A percentile compares a stretch with the other conserved stretches of the same genome.
Conservation (phyloP, 2,888 invertebrate genomes). For the Elgonia sp. region DNA sequence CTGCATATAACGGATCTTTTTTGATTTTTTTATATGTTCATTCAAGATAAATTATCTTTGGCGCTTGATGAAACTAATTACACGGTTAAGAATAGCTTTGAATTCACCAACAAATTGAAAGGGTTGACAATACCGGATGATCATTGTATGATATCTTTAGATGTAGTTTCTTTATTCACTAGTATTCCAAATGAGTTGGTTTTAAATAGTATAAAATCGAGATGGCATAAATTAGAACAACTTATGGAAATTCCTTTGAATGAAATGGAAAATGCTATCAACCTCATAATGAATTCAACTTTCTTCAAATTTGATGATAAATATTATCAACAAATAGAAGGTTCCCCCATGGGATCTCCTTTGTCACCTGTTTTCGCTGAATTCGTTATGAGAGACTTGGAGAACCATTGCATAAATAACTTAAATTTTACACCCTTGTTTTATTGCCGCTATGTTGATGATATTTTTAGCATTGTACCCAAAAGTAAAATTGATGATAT, state of each 20-base stretch:
- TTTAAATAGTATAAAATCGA: not conserved
- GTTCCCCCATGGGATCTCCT: not conserved
- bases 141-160: not conserved
- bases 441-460: not conserved
- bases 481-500: not conserved
- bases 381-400: slow-evolving; percentile 1
- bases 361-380: not conserved
- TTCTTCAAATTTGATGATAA: slow-evolving; percentile 5
- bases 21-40: no score
- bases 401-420: no score
- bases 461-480: no score
- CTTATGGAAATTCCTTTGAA: not conserved
- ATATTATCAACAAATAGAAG: not conserved
- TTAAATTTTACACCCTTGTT: not conserved
- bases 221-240: not conserved
- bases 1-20: no score
- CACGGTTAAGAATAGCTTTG: not conserved
- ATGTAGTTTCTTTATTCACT: not conserved
- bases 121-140: not conserved
- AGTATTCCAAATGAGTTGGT: slow-evolving; percentile 5
- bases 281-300: not conserved
- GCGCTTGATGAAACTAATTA: not conserved
- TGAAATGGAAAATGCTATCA: not conserved
- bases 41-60: no score
- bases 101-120: not conserved